A percentile compares a stretch with the other conserved stretches of the same genome.
These are phyloP conservation scores for Octomys mimax DNA, from an alignment of 2,797 vertebrate genomes.

Conservation along the genomic window DNA sequence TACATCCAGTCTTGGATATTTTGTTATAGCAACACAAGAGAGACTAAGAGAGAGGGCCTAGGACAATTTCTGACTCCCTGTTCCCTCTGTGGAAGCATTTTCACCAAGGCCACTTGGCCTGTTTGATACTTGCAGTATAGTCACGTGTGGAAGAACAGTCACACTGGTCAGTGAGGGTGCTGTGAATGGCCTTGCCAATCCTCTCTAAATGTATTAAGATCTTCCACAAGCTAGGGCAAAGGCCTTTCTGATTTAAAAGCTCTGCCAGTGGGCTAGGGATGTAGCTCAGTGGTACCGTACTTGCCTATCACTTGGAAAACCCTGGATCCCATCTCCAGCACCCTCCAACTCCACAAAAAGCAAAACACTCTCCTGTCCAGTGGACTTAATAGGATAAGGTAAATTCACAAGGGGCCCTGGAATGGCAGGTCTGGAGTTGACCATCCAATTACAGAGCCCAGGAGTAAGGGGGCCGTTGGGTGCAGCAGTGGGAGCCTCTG, in stretches of 20 bases:
- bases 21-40: background rate
- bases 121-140: background rate
- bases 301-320: background rate
- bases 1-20: background rate
- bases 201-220: background rate
- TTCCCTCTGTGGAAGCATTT: background rate
- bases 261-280: background rate
- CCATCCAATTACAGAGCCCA: background rate
- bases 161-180: background rate
- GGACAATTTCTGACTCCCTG: background rate
- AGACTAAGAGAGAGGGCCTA: background rate
- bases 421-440: background rate
- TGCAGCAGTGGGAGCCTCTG: background rate
- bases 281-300: background rate
- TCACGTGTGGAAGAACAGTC: background rate
- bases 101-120: background rate
- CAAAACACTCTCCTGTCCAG: background rate
- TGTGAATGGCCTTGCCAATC: background rate
- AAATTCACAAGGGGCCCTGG: background rate
- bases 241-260: background rate
- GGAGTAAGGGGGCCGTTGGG: background rate
- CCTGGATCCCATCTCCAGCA: background rate
- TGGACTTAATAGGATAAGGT: background rate
- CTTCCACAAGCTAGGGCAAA: background rate
- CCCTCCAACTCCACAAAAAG: background rate